Evolutionary conservation across 30 jellyfish, hydroid and myxozoan species (phyloP), one percentile per base, ranked within the genome.

Genomic region (Calvadosia cruxmelitensis): DNA sequence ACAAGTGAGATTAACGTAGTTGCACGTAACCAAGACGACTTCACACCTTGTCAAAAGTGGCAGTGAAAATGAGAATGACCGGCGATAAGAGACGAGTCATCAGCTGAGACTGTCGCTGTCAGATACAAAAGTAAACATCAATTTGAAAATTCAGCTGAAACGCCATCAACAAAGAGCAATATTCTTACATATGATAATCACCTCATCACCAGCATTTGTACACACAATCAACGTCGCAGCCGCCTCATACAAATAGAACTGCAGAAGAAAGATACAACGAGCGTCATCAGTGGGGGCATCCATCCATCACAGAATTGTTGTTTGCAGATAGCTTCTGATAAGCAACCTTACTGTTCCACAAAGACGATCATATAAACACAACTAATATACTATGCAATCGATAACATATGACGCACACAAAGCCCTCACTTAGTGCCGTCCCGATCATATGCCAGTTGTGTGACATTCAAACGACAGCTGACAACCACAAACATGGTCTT

Each of bases 221-320:
- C 98, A 81, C 15, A 86, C 67, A 34, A 89, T 80, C 69, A 89
- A 67, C 2, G 73, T 76, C 1, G 95, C 95, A 1, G 98, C 86
- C 5, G 74, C 53, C 53, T 89, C 98, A 67, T 89, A 89, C 53
- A 89, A 49, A 53, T 89, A 89, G 69, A 80, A 70, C 98, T 86
- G 35, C 31, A 80, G 31, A 7, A 62, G 27, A 34, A 34, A 71
- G n/a, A 16, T n/a, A n/a, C n/a, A n/a, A n/a, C n/a, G n/a, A n/a
- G n/a, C n/a, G n/a, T n/a, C n/a, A n/a, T n/a, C n/a, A n/a, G n/a
- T n/a, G n/a, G n/a, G n/a, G n/a, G n/a, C n/a, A n/a, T n/a, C n/a
- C n/a, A n/a, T n/a, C n/a, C n/a, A n/a, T n/a, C n/a, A n/a, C n/a
- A n/a, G n/a, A n/a, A n/a, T n/a, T n/a, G n/a, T n/a, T n/a, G n/a